These are phyloP conservation scores for Malaclemys terrapin DNA, from an alignment of 2,113 vertebrate species.

Conservation along the genomic window DNA sequence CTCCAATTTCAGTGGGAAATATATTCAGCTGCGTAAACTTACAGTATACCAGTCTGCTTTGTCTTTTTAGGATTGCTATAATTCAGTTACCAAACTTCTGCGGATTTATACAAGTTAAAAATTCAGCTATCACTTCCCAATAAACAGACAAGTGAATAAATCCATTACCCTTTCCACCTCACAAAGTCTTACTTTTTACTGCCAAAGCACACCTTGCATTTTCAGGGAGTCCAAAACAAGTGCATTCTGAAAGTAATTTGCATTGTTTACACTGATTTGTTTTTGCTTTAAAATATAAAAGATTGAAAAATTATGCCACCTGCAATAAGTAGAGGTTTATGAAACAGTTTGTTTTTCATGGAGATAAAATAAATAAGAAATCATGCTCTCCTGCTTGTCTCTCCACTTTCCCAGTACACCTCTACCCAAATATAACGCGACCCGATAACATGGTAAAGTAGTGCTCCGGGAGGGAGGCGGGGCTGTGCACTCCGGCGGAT, in stretches of 20 bases:
- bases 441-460: too few species aligned
- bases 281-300: constrained; percentile 19
- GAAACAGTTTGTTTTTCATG: not conserved
- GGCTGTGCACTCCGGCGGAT: too few species aligned
- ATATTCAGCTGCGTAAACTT: not conserved
- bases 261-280: not conserved
- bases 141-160: constrained; percentile 57
- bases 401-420: not conserved
- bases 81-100: constrained; percentile 37
- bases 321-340: not conserved
- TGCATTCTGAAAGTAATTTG: constrained; percentile 32
- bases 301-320: constrained; percentile 14
- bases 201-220: constrained; percentile 51
- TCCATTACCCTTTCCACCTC: constrained; percentile 53
- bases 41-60: constrained; percentile 14
- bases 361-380: not conserved
- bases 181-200: constrained; percentile 69
- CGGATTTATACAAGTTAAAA: constrained; percentile 60
- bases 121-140: constrained; percentile 55
- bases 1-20: not conserved
- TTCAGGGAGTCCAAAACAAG: constrained; percentile 46
- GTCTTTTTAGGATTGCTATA: constrained; percentile 24
- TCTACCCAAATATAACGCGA: too few species aligned
- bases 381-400: not conserved
- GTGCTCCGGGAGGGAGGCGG: too few species aligned